Conservation (phyloP, 1,140 invertebrate species). For the Leptoteleia sp. region DNA sequence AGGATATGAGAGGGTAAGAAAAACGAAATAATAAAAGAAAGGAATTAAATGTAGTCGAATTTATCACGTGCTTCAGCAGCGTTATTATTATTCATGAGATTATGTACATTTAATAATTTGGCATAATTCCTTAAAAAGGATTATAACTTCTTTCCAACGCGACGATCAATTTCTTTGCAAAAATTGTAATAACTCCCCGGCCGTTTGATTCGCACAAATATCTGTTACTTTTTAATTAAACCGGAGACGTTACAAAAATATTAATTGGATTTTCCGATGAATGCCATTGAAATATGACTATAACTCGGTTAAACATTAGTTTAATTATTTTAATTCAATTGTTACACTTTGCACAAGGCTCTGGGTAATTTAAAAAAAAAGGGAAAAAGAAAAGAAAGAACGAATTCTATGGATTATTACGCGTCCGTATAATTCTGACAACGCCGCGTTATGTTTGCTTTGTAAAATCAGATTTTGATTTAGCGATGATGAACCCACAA, state of each 20-base stretch:
- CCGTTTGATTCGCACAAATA: slow-evolving; percentile 22
- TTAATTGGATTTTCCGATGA: slow-evolving; percentile 41
- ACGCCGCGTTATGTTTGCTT: slow-evolving; percentile 49
- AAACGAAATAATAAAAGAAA: slow-evolving; percentile 37
- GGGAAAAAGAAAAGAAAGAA: too few relatives aligned
- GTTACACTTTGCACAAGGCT: slow-evolving; percentile 28
- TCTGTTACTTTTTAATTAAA: slow-evolving; percentile 50
- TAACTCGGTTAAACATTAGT: slow-evolving; percentile 44
- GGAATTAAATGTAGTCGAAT: slow-evolving; percentile 39
- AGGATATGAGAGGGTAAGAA: too few relatives aligned
- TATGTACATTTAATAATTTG: slow-evolving; percentile 1
- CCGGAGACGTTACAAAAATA: slow-evolving; percentile 39
- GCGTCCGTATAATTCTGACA: slow-evolving; percentile 38
- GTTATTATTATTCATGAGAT: slow-evolving; percentile 35
- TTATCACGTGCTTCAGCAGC: slow-evolving; percentile 30
- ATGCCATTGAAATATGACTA: slow-evolving; percentile 18
- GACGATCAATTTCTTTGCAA: slow-evolving; percentile 25
- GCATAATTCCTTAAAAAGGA: slow-evolving; percentile 23
- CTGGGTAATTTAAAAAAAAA: slow-evolving; percentile 18
- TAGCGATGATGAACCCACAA: slow-evolving; percentile 52
- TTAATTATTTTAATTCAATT: slow-evolving; percentile 52
- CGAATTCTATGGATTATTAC: slow-evolving; percentile 40
- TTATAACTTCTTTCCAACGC: neutral
- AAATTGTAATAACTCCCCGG: slow-evolving; percentile 13
- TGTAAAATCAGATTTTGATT: slow-evolving; percentile 53